Conservation (phyloP, 2,797 vertebrate genomes). For the Pangasius larnaudii region DNA sequence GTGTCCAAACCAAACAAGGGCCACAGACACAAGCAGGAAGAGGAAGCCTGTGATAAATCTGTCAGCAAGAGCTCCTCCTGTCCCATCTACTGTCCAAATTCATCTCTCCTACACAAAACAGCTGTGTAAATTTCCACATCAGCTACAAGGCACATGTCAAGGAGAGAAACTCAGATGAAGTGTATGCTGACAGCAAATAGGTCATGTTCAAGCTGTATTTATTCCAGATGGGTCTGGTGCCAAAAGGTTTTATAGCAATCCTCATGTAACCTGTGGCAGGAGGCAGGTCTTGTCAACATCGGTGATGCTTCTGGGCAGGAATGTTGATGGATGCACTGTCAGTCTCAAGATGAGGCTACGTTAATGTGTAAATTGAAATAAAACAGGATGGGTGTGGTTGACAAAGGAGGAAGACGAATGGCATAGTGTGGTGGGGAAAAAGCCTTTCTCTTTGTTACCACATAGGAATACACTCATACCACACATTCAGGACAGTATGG, state of each 20-base stretch:
- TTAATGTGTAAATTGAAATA: constrained; percentile 43
- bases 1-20: constrained; percentile 36
- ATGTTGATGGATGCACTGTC: constrained; percentile 42
- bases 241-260: constrained; percentile 41
- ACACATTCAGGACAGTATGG: neutral
- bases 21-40: constrained; percentile 15
- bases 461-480: neutral
- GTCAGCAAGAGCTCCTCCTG: constrained; percentile 22
- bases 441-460: neutral
- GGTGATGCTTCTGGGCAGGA: constrained; percentile 15
- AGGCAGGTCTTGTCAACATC: constrained; percentile 5
- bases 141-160: constrained; percentile 23
- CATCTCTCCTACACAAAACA: constrained; percentile 39
- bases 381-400: constrained; percentile 28
- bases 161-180: neutral
- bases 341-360: constrained; percentile 11
- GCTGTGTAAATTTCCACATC: constrained; percentile 41
- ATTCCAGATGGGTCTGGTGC: constrained; percentile 41
- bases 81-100: constrained; percentile 17
- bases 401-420: constrained; percentile 24
- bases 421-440: neutral
- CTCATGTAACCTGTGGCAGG: constrained; percentile 22
- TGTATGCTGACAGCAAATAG: neutral
- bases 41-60: constrained; percentile 33
- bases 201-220: constrained; percentile 34